A percentile compares a stretch with the other conserved stretches of the same genome.
Evolutionary conservation across 2,888 invertebrate genomes (phyloP).

Genomic region (Euspilapteryx auroguttella): DNA sequence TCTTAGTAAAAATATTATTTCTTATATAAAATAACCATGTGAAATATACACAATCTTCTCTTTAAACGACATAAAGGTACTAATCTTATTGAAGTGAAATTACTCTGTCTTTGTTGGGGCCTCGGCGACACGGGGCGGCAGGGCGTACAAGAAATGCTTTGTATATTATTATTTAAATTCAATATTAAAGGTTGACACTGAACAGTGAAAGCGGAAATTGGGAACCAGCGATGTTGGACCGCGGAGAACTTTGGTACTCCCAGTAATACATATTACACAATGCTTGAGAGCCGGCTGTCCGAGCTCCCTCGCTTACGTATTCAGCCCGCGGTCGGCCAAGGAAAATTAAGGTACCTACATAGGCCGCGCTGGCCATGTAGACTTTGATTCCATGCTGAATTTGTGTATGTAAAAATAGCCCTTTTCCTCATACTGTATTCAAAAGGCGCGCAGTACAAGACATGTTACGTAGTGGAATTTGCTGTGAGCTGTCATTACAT

Average conservation of each 20-base stretch:
- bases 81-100: constrained; percentile 52
- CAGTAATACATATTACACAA: no score
- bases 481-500: constrained; percentile 15
- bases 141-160: no score
- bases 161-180: no score
- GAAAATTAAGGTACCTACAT: constrained; percentile 57
- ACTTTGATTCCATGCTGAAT: constrained; percentile 45
- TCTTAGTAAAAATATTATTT: no score
- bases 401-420: constrained; percentile 33
- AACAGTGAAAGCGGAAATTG: no score
- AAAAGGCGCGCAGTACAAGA: constrained; percentile 24
- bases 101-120: constrained; percentile 38
- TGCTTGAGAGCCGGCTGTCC: constrained; percentile 26
- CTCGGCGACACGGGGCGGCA: constrained; percentile 28
- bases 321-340: constrained; percentile 28
- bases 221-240: no score
- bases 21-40: no score
- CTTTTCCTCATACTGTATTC: constrained; percentile 38
- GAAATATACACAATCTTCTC: constrained; percentile 50
- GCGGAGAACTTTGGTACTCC: no score
- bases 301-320: constrained; percentile 37
- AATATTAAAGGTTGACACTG: constrained; percentile 22
- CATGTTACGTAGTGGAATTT: constrained; percentile 22
- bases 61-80: constrained; percentile 55
- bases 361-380: constrained; percentile 39